phyloP scores from a whole-genome alignment of 2,888 invertebrate species.

The Anticlea derivata region DNA sequence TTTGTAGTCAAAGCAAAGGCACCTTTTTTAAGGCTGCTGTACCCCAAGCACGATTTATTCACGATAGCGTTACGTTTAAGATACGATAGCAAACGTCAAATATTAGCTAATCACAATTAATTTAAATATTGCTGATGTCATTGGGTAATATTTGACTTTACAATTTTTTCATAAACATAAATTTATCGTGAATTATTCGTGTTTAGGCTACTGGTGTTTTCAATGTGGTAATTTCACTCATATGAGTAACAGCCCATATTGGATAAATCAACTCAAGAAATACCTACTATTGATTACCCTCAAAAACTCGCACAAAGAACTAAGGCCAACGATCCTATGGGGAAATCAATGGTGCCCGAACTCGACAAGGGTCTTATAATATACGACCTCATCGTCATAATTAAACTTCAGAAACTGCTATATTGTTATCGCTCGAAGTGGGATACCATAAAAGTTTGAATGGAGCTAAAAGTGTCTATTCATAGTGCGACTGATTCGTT shows the following conservation, averaged over 20 bases:
- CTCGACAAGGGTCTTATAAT: conserved; percentile 35
- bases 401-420: conserved; percentile 41
- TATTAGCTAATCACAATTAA: too few species aligned
- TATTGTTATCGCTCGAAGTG: conserved; percentile 37
- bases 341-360: conserved; percentile 36
- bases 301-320: conserved; percentile 34
- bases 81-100: too few species aligned
- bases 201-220: too few species aligned
- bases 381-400: conserved; percentile 40
- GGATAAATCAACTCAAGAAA: neutral
- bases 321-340: conserved; percentile 32
- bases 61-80: too few species aligned
- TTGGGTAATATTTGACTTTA: too few species aligned
- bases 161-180: too few species aligned
- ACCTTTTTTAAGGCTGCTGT: too few species aligned
- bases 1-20: too few species aligned
- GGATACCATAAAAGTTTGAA: conserved; percentile 41
- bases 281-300: conserved; percentile 27
- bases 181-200: too few species aligned
- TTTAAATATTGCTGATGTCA: too few species aligned
- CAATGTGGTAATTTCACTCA: conserved; percentile 1
- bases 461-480: conserved; percentile 29
- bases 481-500: conserved; percentile 11
- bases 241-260: conserved; percentile 3
- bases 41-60: too few species aligned